Percentiles rank a stretch among this genome's conserved stretches.
These are phyloP conservation scores for Lanistes nyassanus DNA, from an alignment of 1,140 invertebrate species.

Conservation along the genomic window DNA sequence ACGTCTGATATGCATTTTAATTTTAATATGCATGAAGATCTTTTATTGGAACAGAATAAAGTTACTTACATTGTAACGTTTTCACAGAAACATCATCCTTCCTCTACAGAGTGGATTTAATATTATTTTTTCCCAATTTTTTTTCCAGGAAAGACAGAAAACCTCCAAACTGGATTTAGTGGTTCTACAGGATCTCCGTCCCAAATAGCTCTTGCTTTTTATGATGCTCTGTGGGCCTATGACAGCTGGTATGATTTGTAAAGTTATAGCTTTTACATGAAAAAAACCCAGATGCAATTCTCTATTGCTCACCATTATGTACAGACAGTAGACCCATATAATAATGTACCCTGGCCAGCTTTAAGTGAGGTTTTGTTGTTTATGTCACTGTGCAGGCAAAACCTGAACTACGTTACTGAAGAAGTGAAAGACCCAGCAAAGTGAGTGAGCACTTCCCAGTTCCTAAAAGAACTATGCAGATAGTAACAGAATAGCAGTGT, in stretches of 20 bases:
- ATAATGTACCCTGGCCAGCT: no score
- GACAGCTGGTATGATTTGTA: slow-evolving; percentile 64
- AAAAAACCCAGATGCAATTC: no score
- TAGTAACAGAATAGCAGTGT: not conserved
- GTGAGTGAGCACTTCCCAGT: slow-evolving; percentile 37
- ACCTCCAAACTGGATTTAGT: slow-evolving; percentile 68
- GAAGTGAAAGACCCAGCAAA: slow-evolving; percentile 94
- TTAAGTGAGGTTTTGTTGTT: not conserved
- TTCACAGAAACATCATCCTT: no score
- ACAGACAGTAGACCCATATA: not conserved
- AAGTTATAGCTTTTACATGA: no score
- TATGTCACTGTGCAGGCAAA: slow-evolving; percentile 77
- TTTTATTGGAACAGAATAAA: no score
- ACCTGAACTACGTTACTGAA: slow-evolving; percentile 96
- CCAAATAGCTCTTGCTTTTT: slow-evolving; percentile 68
- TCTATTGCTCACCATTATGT: not conserved
- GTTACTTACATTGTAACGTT: no score
- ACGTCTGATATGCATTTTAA: no score
- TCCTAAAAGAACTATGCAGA: not conserved
- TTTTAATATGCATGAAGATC: no score
- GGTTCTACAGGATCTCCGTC: slow-evolving; percentile 54
- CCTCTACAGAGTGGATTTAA: no score
- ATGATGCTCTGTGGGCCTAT: slow-evolving; percentile 69
- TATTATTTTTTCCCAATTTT: no score
- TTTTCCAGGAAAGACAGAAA: slow-evolving; percentile 36